Base-by-base conservation (phyloP, 2,113 vertebrate genomes). In the Morone saxatilis region DNA sequence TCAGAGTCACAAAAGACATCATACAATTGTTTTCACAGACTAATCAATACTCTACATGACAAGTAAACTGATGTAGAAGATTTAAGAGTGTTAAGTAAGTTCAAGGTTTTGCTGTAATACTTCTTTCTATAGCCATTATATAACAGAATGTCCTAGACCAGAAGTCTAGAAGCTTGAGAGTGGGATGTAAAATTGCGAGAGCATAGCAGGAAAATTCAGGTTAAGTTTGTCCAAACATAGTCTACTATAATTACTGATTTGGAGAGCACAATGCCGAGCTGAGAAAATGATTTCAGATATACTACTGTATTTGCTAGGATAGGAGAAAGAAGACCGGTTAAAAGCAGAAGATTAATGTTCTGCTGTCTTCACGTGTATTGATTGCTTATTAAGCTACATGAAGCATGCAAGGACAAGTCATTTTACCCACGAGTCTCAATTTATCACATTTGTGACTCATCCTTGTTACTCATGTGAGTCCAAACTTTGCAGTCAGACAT, bases 221-320 rank as follows among this genome's bases (percentile, higher is more conserved):
- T 85, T 70, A 31, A 60, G 66, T 83, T 45, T 74, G 51, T 81
- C 80, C 63, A 84, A 88, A 88, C 78, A 84, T 82, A 81, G 67
- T 36, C 54, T 22, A 45, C 61, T 71, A 8, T 76, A 80, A 83
- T 85, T 77, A 86, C 70, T 89, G 78, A 90, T 86, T 22, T 81
- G 45, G 47, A 71, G 31, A 65, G 20, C 56, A 57, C 19, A 67
- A 17, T 65, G 43, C 57, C 47, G 25, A 65, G 31, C 38, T 43
- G 69, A 66, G 63, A 77, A 66, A 74, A 67, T 8, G 2, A 87
- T 85, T 87, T 85, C 11, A 84, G 20, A 72, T 75, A 57, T 13
- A 25, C 38, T 62, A 36, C 19, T 7, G 6, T 16, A 48, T 48
- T 47, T 56, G 38, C 74, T 69, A 25, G 31, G 31, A 48, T 13